A percentile compares a stretch with the other conserved stretches of the same genome.
These are phyloP conservation scores for Scomber colias DNA, from an alignment of 2,113 vertebrate genomes.

Conservation along the genomic window DNA sequence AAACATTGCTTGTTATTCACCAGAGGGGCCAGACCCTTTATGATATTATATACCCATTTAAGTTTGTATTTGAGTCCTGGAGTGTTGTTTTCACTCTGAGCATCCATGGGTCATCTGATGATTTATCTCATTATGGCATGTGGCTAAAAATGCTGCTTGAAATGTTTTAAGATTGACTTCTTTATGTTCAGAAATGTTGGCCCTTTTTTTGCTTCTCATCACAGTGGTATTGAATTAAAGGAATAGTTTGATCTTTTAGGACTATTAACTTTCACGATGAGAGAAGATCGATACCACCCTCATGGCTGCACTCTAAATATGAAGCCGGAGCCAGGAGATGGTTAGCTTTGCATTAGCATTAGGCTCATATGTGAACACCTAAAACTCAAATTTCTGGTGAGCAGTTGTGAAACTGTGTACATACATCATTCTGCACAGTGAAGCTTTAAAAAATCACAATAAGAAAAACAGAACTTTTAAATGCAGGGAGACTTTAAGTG, in stretches of 20 bases:
- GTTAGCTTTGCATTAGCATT: neutral
- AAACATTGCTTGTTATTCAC: conserved; percentile 12
- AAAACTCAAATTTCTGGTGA: no score
- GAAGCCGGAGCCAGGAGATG: neutral
- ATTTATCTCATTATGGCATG: conserved; percentile 43
- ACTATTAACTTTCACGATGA: neutral
- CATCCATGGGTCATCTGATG: conserved; percentile 73
- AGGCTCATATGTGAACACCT: no score
- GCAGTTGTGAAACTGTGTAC: no score
- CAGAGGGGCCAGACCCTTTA: conserved; percentile 3
- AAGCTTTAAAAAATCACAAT: no score
- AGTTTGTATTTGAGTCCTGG: neutral
- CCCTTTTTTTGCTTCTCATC: conserved; percentile 19
- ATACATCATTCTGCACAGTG: no score
- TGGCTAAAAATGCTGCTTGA: conserved; percentile 48
- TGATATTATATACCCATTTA: conserved; percentile 6
- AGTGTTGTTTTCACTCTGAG: conserved; percentile 22
- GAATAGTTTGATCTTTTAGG: conserved; percentile 33
- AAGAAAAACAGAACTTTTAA: no score
- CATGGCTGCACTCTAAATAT: no score
- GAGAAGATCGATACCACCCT: no score
- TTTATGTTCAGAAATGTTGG: conserved; percentile 18
- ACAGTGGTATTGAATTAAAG: conserved; percentile 13
- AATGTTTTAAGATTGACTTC: conserved; percentile 7
- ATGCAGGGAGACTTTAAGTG: no score